These are phyloP conservation scores for Drymodes brunneopygia DNA, from an alignment of 2,113 vertebrate species.

Conservation along the genomic window DNA sequence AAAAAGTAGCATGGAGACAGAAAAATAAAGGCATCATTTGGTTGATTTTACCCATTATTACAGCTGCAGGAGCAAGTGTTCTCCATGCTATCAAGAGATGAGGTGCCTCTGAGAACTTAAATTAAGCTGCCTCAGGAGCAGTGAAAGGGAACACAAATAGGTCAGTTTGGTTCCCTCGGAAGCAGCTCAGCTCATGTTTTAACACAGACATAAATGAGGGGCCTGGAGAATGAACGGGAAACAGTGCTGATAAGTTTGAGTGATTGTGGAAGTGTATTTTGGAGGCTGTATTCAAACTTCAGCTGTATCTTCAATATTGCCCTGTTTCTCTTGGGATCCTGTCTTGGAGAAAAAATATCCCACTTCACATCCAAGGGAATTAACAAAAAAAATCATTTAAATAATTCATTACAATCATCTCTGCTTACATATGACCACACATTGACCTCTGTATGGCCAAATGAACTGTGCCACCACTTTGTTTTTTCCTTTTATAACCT, in stretches of 20 bases:
- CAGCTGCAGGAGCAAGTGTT: background rate
- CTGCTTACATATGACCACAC: background rate
- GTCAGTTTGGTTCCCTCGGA: background rate
- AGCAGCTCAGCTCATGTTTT: background rate
- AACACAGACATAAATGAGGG: background rate
- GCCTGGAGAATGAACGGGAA: background rate
- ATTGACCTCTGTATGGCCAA: background rate
- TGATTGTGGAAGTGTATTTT: background rate
- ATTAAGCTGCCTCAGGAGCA: background rate
- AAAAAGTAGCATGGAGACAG: background rate
- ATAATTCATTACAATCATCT: background rate
- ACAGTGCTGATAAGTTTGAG: background rate
- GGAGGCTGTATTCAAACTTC: background rate
- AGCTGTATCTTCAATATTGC: background rate
- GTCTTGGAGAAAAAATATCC: background rate
- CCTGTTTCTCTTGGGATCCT: background rate
- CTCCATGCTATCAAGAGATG: background rate
- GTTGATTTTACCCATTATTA: background rate
- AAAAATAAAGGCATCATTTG: background rate
- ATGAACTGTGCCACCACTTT: background rate
- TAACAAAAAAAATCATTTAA: background rate
- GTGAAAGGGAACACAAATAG: background rate
- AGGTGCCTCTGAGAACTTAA: background rate
- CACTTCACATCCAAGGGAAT: background rate
- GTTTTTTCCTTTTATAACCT: background rate